Conservation (phyloP, 2,888 invertebrate genomes). For the Hetaerina titia region DNA sequence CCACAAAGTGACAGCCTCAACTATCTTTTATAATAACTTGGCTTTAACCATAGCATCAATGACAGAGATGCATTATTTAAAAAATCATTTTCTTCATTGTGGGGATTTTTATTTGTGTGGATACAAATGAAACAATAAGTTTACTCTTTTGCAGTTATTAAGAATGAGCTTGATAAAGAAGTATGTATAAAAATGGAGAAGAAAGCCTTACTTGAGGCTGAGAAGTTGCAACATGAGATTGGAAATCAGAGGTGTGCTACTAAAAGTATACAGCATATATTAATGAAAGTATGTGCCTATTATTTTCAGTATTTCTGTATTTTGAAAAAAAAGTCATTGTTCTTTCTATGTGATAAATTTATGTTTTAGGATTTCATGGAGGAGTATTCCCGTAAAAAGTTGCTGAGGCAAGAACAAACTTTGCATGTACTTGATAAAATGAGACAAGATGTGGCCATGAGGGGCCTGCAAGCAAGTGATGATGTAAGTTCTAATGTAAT, state of each 20-base stretch:
- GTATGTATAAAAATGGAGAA: neutral
- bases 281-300: conserved; percentile 30
- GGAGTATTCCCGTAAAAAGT: conserved; percentile 37
- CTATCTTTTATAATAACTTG: no score
- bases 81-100: neutral
- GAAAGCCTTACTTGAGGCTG: neutral
- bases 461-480: conserved; percentile 17
- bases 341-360: neutral
- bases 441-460: neutral
- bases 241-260: neutral
- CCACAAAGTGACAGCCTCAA: no score
- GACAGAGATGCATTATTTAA: no score
- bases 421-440: neutral
- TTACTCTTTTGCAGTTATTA: conserved; percentile 11
- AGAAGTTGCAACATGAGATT: neutral
- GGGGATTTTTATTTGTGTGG: no score
- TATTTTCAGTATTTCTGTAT: neutral
- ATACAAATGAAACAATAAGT: no score
- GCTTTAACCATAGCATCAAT: no score
- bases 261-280: neutral
- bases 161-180: neutral
- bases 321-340: neutral
- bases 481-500: neutral
- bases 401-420: neutral
- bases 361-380: conserved; percentile 19